phyloP scores from a whole-genome alignment of 1,140 invertebrate species.

The Drosophila sproati region DNA sequence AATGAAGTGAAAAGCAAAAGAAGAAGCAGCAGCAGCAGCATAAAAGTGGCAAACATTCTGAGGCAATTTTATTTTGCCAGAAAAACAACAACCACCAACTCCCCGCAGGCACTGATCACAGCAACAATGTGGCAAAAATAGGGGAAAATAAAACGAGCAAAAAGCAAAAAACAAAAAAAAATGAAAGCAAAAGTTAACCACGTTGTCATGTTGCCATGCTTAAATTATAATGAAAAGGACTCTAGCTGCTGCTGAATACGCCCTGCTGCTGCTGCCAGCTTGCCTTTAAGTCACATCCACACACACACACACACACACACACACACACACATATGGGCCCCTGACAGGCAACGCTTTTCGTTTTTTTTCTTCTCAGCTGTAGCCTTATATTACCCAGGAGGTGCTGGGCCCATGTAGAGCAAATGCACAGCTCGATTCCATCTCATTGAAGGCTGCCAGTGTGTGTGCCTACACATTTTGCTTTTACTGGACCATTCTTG shows the following conservation, averaged over 20 bases:
- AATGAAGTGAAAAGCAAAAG: slow-evolving; percentile 28
- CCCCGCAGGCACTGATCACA: slow-evolving; percentile 71
- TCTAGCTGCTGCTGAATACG: slow-evolving; percentile 59
- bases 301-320: slow-evolving; percentile 32
- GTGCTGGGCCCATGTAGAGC: slow-evolving; percentile 37
- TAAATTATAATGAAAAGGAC: slow-evolving; percentile 83
- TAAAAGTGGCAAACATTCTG: slow-evolving; percentile 76
- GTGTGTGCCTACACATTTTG: slow-evolving; percentile 40
- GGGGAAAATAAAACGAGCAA: not conserved
- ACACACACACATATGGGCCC: slow-evolving; percentile 12
- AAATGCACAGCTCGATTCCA: slow-evolving; percentile 77
- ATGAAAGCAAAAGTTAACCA: slow-evolving; percentile 80
- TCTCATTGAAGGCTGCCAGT: slow-evolving; percentile 66
- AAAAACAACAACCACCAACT: slow-evolving; percentile 41
- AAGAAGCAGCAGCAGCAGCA: slow-evolving; percentile 15
- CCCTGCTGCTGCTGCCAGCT: slow-evolving; percentile 36
- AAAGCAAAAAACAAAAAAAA: slow-evolving; percentile 33
- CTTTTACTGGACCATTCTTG: slow-evolving; percentile 28
- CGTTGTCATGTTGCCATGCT: slow-evolving; percentile 80
- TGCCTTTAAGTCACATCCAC: slow-evolving; percentile 37
- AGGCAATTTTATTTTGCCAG: slow-evolving; percentile 74
- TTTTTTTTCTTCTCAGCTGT: slow-evolving; percentile 39
- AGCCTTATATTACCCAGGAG: slow-evolving; percentile 65
- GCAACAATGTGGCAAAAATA: slow-evolving; percentile 47
- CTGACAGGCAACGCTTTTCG: slow-evolving; percentile 19